phyloP scores from a whole-genome alignment of 2,888 invertebrate species.

The Temnothorax ravouxi region DNA sequence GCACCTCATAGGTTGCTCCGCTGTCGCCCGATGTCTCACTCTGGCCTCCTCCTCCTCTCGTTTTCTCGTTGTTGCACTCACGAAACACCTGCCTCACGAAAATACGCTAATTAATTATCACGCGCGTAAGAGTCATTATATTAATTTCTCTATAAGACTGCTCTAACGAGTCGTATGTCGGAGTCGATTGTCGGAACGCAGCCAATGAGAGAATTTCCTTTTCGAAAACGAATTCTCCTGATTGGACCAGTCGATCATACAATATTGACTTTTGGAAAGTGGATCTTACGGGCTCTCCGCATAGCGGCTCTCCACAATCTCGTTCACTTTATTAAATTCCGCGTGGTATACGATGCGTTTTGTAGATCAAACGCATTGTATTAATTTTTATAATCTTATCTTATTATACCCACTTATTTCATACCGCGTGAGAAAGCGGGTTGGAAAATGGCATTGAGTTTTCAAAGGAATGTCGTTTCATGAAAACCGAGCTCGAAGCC shows the following conservation, averaged over 20 bases:
- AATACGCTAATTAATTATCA: background rate
- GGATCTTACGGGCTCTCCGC: too few species aligned
- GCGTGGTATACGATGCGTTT: too few species aligned
- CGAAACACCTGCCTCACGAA: background rate
- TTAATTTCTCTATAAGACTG: too few species aligned
- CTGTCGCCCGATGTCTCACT: too few species aligned
- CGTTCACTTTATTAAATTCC: too few species aligned
- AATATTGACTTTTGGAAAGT: too few species aligned
- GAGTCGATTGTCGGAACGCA: too few species aligned
- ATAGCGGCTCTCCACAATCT: too few species aligned
- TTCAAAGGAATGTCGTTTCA: slow-evolving; percentile 6
- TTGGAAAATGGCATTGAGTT: background rate
- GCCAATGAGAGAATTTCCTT: too few species aligned
- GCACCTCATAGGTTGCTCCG: background rate
- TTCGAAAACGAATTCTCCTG: too few species aligned
- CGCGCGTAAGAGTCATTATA: background rate
- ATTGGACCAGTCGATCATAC: too few species aligned
- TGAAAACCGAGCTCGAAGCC: slow-evolving; percentile 15
- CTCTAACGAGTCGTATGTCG: too few species aligned
- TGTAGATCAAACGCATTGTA: background rate
- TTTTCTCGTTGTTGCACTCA: background rate
- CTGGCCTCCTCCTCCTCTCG: background rate
- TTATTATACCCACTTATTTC: background rate
- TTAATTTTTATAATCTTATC: background rate
- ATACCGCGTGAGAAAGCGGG: background rate